Percentiles rank a stretch among this genome's conserved stretches.
Conservation (phyloP, 2,113 vertebrate species). For the Melanerpes formicivorus region DNA sequence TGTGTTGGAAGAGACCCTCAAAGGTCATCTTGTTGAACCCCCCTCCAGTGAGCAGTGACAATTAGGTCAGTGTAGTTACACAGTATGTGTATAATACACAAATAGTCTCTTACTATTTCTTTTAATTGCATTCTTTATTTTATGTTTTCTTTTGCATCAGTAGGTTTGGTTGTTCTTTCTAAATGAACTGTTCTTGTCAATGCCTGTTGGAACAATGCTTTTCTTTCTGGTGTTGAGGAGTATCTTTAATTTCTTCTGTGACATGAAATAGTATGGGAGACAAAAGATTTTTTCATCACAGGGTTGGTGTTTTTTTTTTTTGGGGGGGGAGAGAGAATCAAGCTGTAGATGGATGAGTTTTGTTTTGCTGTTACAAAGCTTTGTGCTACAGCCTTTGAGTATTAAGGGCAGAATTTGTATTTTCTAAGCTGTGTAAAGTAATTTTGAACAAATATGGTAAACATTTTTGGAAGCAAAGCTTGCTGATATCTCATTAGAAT, state of each 20-base stretch:
- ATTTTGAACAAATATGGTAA: not conserved
- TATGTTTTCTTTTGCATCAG: not conserved
- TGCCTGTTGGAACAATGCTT: not conserved
- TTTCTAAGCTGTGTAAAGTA: not conserved
- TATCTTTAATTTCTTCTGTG: not conserved
- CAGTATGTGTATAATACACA: not conserved
- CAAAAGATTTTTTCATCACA: not conserved
- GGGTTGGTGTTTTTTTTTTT: not conserved
- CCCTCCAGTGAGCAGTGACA: too few species aligned
- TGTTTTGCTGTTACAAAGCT: not conserved
- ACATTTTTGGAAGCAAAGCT: not conserved
- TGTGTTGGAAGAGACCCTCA: too few species aligned
- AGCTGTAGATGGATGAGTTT: not conserved
- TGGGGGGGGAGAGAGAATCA: not conserved
- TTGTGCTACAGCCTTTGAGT: not conserved
- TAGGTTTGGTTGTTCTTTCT: not conserved
- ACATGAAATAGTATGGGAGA: not conserved
- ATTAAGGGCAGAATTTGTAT: not conserved
- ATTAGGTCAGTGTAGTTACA: not conserved
- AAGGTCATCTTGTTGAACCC: too few species aligned
- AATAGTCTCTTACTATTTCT: not conserved
- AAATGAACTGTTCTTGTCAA: not conserved
- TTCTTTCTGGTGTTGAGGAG: not conserved
- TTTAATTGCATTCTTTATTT: not conserved
- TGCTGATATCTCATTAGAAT: not conserved